Conservation (phyloP, 2,113 vertebrate genomes). For the Euleptes europaea region DNA sequence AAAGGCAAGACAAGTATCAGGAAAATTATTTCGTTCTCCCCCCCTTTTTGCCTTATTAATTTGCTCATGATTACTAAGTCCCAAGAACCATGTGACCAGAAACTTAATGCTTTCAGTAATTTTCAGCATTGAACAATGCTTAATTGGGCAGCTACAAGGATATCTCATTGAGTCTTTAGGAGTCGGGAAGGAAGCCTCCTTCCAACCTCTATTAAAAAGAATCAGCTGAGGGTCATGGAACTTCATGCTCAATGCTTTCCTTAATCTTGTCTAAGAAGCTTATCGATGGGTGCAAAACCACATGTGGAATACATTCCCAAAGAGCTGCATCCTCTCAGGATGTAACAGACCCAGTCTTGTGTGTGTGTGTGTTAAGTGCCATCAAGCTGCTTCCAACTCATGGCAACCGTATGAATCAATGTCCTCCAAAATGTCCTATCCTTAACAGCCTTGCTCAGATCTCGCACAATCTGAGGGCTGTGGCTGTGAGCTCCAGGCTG, state of each 20-base stretch:
- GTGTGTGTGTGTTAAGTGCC: too few relatives aligned
- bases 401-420: too few relatives aligned
- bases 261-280: too few relatives aligned
- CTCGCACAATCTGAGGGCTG: too few relatives aligned
- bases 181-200: neutral
- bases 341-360: too few relatives aligned
- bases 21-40: neutral
- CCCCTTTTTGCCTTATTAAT: neutral
- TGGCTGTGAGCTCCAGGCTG: too few relatives aligned
- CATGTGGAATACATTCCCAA: too few relatives aligned
- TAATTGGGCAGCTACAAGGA: neutral
- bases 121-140: neutral
- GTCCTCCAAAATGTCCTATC: too few relatives aligned
- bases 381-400: too few relatives aligned
- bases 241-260: neutral
- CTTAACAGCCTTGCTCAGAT: too few relatives aligned
- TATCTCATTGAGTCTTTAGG: neutral
- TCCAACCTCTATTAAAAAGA: neutral
- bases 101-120: neutral
- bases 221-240: neutral
- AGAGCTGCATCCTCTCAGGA: too few relatives aligned
- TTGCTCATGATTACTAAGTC: neutral
- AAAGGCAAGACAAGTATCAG: neutral
- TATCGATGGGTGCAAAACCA: too few relatives aligned
- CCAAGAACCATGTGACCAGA: neutral